Base-by-base conservation (phyloP, 2,113 vertebrate genomes). In the Recurvirostra avosetta region DNA sequence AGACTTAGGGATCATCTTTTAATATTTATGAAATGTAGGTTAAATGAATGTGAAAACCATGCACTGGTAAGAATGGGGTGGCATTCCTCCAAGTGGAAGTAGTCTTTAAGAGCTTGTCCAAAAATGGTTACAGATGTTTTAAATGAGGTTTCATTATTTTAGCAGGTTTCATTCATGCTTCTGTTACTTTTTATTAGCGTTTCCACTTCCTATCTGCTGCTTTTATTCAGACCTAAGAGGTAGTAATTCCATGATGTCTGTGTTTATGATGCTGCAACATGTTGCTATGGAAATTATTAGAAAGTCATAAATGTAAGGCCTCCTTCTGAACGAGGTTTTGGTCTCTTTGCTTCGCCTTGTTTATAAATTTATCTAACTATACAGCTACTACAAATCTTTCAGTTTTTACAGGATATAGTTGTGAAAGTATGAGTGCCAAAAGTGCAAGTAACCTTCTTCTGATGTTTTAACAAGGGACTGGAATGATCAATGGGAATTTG, bases 31-130 rank as follows among this genome's bases (percentile, higher is more conserved):
- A 77, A 87, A 63, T 30, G 5, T 47, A 18, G 5, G 43, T 80
- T 93, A 94, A 94, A 90, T 90, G 20, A 73, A 90, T 95, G 50
- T 84, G 66, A 95, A 95, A 96, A 85, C 11, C 38, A 21, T 59
- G 36, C 30, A 66, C 84, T 96, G 47, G 17, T 92, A 85, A 77
- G 61, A 83, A 90, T 40, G 40, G 7, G 62, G 29, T 94, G 55
- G 34, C 77, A 66, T 97, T 98, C 93, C 62, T 97, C 73, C 67
- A 96, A 92, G 83, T 67, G 43, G 53, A 93, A 96, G 63, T 94
- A 94, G 61, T 92, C n/a, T 92, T 91, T 87, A 83, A 94, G 52
- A 92, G 49, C 29, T 92, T 95, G 25, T 89, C 75, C 68, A 90
- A 50, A 97, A 96, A 73, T 30, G 29, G 20, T 94, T 88, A 55